phyloP scores from a whole-genome alignment of 1,140 invertebrate species.

The Platyscapa corneri region DNA sequence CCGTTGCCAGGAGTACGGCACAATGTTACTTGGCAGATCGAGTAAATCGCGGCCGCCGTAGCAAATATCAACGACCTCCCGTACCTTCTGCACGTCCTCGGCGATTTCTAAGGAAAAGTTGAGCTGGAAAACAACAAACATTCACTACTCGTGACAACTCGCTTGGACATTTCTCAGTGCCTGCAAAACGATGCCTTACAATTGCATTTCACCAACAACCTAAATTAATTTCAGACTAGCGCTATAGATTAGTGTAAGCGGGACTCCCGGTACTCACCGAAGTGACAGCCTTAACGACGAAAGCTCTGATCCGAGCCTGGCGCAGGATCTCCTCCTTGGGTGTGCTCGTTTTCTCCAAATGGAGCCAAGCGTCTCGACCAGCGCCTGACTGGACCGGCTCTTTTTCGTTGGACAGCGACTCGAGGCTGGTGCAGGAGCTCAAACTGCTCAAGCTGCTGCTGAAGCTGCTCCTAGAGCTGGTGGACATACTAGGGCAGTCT shows the following conservation, averaged over 20 bases:
- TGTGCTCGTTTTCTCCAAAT: background rate
- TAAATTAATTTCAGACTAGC: too few species aligned
- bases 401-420: background rate
- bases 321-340: background rate
- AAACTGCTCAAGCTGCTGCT: background rate
- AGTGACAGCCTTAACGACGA: background rate
- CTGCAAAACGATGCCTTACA: too few species aligned
- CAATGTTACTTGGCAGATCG: conserved; percentile 20
- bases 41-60: background rate
- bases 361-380: background rate
- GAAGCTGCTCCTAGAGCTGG: too few species aligned
- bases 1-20: conserved; percentile 1
- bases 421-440: background rate
- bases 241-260: too few species aligned
- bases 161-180: too few species aligned
- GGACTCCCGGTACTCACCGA: too few species aligned
- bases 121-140: background rate
- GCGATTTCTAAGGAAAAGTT: background rate
- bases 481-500: too few species aligned
- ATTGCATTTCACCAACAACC: too few species aligned
- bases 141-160: too few species aligned
- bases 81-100: background rate
- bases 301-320: background rate
- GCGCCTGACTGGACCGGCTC: background rate
- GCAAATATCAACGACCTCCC: background rate